Evolutionary conservation across 92 coral and sea anemone genomes (phyloP), one percentile per base, ranked within the genome.

Genomic region (Epizoanthus scotinus): DNA sequence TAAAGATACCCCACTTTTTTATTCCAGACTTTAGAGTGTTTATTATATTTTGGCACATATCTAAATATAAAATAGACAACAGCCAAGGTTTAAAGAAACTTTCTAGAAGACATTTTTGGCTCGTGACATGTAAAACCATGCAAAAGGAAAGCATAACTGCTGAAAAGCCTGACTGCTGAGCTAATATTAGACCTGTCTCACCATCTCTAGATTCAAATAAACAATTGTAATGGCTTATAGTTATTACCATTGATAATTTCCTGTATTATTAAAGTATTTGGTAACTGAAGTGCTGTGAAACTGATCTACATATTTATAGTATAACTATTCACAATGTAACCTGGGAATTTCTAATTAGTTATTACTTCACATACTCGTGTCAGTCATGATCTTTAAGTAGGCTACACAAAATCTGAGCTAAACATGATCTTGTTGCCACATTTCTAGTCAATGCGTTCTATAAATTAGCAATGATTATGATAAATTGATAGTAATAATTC

Each of bases 221-320:
- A 64, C 15, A 64, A 64, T 27, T 64, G 69, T 34, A 64, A 64
- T 64, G n/a, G 36, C n/a, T 38, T 14, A 64, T 64, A 64, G 42
- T 38, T 27, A 29, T 29, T 64, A 27, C 0, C 69, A 62, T 12
- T 1, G 24, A 60, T 27, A 60, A 60, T 60, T 60, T 13, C 25
- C 27, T 9, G 26, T 24, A 17, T 24, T 10, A 28, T 34, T 63
- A 14, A 25, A 12, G 20, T 28, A 63, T 14, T 26, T 17, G 69
- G 36, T 27, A 29, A 1, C 10, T 0, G 47, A 3, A 60, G 36
- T 19, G 36, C 36, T 63, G 29, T 3, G 5, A 5, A 61, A 44
- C 52, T 8, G 52, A 44, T 44, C 52, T 5, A 15, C 52, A 44
- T 42, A 42, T 9, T 13, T 9, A 3, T 2, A 36, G n/a, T n/a